A percentile compares a stretch with the other conserved stretches of the same genome.
These are phyloP conservation scores for Gymnocheta viridis DNA, from an alignment of 2,888 invertebrate species.

Conservation along the genomic window DNA sequence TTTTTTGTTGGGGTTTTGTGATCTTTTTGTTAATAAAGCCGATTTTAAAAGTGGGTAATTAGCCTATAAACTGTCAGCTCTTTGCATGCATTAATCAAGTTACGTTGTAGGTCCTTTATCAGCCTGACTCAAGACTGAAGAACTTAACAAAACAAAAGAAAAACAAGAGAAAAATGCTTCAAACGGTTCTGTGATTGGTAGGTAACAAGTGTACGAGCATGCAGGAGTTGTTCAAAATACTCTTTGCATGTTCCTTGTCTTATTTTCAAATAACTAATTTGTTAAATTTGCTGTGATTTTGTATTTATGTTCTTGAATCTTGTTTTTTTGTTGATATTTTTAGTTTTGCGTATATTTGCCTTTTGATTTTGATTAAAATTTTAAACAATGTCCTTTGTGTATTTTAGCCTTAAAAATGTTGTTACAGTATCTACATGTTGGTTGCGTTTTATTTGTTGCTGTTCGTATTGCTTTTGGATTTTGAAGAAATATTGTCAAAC, in stretches of 20 bases:
- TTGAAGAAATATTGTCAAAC: conserved; percentile 79
- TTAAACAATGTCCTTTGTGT: conserved; percentile 36
- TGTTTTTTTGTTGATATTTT: conserved; percentile 38
- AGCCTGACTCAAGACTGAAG: conserved; percentile 12
- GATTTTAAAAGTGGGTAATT: conserved; percentile 73
- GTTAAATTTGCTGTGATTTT: conserved; percentile 72
- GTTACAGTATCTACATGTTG: background rate
- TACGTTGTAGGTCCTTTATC: conserved; percentile 60
- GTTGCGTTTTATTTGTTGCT: background rate
- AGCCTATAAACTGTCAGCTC: conserved; percentile 73
- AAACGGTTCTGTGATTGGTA: conserved; percentile 43
- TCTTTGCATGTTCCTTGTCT: conserved; percentile 62
- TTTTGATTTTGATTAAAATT: conserved; percentile 24
- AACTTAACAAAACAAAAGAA: background rate
- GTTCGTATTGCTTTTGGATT: conserved; percentile 42
- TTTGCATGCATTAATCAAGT: conserved; percentile 71
- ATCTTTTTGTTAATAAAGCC: conserved; percentile 51
- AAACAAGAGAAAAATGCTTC: background rate
- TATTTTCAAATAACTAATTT: conserved; percentile 63
- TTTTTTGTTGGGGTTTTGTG: conserved; percentile 1
- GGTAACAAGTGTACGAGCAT: conserved; percentile 60
- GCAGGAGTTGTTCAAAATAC: conserved; percentile 18
- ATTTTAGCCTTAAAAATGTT: background rate
- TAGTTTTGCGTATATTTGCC: background rate
- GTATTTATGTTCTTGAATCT: conserved; percentile 61